Evolutionary conservation across 2,888 invertebrate genomes (phyloP), one percentile per base, ranked within the genome.

Genomic region (Metalampra italica): DNA sequence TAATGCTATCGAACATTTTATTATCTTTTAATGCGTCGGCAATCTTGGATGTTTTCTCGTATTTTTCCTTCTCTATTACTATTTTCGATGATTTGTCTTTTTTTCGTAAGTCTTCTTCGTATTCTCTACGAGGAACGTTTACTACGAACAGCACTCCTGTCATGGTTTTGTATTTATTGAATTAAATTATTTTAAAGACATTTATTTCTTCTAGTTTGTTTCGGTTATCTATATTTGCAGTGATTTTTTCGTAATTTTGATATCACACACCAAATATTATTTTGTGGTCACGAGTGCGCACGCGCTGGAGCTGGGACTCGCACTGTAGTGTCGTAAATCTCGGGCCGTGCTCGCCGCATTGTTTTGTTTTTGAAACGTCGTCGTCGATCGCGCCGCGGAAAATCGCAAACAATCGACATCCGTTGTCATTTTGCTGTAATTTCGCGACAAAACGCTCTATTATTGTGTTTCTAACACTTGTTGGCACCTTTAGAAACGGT

Each of bases 71-170:
- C 50, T 66, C 64, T 2, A 61, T 51, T 41, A 59, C 50, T 12
- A 64, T 55, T 56, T 63, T 68, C 36, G 62, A 50, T 30, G 57
- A 45, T 5, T 55, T 57, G 9, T 57, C 57, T 22, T 53, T 65
- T 14, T 63, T 62, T 52, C 63, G 66, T 49, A 77, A 55, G 51
- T 71, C 70, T 39, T 72, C 66, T 69, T 92, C 92, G 57, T 90
- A 75, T 47, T 78, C 81, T 49, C 85, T 89, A 22, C 86, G 87
- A 5, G 92, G 92, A 14, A 92, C 85, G 55, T 86, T 90, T 11
- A 92, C 85, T 32, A 92, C 82, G 56, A 92, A 91, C 38, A 92
- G 68, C n/a, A 91, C 90, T 32, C 91, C 91, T 9, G 91, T 78
- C 91, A 91, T 91, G 46, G 36, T 50, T 30, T 41, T 44, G n/a